Evolutionary conservation across 1,140 invertebrate species (phyloP).

Genomic region (Cotesia glomerata): DNA sequence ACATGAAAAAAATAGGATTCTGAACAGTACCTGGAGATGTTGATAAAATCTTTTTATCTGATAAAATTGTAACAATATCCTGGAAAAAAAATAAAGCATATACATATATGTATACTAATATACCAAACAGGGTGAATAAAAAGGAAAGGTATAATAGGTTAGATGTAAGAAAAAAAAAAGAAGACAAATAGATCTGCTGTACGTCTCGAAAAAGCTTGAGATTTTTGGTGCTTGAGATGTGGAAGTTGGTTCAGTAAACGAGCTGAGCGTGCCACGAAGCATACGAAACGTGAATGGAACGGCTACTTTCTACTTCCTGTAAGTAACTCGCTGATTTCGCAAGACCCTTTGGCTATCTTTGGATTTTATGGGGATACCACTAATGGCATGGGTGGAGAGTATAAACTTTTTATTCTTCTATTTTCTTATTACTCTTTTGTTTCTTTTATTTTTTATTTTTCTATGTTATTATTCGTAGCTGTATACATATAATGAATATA

Average conservation of each 20-base stretch:
- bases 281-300: slow-evolving; percentile 10
- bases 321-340: slow-evolving; percentile 18
- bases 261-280: slow-evolving; percentile 9
- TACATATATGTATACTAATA: background rate
- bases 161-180: background rate
- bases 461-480: slow-evolving; percentile 15
- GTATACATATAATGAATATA: background rate
- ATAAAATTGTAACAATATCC: no score
- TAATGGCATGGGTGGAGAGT: slow-evolving; percentile 46
- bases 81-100: background rate
- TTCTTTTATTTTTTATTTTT: slow-evolving; percentile 18
- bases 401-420: background rate
- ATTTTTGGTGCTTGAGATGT: background rate
- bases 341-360: slow-evolving; percentile 13
- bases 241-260: slow-evolving; percentile 12
- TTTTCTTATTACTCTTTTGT: slow-evolving; percentile 9
- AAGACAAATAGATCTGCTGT: background rate
- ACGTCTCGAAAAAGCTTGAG: background rate
- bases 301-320: slow-evolving; percentile 15
- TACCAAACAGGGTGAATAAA: background rate
- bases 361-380: slow-evolving; percentile 46
- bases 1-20: background rate
- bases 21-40: background rate
- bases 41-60: background rate
- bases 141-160: background rate